phyloP scores from a whole-genome alignment of 2,888 invertebrate genomes.

The Rhorus exstirpatorius region DNA sequence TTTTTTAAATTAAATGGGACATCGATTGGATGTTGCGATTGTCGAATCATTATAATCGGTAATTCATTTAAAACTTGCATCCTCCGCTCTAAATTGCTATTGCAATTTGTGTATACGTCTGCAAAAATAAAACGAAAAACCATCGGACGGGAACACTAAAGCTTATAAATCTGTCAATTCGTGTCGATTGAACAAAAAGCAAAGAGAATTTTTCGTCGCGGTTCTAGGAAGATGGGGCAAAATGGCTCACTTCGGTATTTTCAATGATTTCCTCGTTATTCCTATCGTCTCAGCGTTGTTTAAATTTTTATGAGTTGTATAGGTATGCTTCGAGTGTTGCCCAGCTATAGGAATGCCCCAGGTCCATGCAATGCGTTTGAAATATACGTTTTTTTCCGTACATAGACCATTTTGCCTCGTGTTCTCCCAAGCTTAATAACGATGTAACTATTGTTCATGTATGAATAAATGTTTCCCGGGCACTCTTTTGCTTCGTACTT shows the following conservation, averaged over 20 bases:
- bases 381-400: background rate
- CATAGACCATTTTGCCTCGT: background rate
- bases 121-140: too few species aligned
- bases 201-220: background rate
- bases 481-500: conserved; percentile 51
- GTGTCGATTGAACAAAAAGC: background rate
- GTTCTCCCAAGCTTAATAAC: too few species aligned
- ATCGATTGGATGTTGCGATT: too few species aligned
- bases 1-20: too few species aligned
- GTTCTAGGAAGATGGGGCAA: background rate
- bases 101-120: too few species aligned
- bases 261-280: background rate
- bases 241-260: background rate
- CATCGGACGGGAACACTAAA: background rate
- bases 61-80: too few species aligned
- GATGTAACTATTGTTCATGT: background rate
- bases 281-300: background rate
- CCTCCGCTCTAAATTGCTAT: too few species aligned
- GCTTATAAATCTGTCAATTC: background rate
- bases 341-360: background rate
- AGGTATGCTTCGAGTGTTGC: background rate
- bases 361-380: conserved; percentile 2
- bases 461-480: conserved; percentile 28
- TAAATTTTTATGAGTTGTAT: background rate
- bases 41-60: too few species aligned